phyloP scores from a whole-genome alignment of 2,113 vertebrate species.

The Irena cyanogastra region DNA sequence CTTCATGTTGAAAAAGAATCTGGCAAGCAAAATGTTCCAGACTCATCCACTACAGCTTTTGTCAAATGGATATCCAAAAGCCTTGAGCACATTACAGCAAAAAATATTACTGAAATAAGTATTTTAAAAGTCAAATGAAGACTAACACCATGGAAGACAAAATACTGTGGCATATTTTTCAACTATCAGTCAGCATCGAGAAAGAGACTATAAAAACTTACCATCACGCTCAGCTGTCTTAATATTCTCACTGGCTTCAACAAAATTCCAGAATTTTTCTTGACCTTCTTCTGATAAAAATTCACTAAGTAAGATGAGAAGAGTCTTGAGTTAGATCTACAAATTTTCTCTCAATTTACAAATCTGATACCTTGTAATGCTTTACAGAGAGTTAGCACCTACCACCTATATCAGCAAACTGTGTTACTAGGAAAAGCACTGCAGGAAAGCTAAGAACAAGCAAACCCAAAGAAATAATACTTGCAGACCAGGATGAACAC shows the following conservation, averaged over 20 bases:
- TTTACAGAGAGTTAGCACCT: not conserved
- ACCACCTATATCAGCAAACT: not conserved
- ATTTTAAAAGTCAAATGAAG: not conserved
- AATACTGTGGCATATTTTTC: not conserved
- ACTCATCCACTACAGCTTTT: not conserved
- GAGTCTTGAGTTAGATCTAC: not conserved
- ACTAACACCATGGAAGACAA: not conserved
- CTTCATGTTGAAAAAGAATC: not conserved
- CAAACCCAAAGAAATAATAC: not conserved
- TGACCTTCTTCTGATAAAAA: slow-evolving; percentile 94
- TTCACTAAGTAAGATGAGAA: slow-evolving; percentile 76
- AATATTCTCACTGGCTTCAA: slow-evolving; percentile 86
- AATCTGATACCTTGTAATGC: not conserved
- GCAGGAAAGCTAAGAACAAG: not conserved
- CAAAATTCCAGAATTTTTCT: slow-evolving; percentile 96
- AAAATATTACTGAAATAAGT: not conserved
- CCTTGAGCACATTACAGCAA: not conserved
- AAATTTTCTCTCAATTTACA: not conserved
- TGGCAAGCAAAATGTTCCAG: not conserved
- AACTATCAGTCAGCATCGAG: not conserved
- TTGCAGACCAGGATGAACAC: not conserved
- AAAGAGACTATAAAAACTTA: slow-evolving; percentile 61
- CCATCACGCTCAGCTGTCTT: slow-evolving; percentile 78
- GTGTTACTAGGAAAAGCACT: not conserved
- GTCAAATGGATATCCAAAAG: not conserved